phyloP scores from a whole-genome alignment of 2,888 invertebrate species.

The Andricus curvator region DNA sequence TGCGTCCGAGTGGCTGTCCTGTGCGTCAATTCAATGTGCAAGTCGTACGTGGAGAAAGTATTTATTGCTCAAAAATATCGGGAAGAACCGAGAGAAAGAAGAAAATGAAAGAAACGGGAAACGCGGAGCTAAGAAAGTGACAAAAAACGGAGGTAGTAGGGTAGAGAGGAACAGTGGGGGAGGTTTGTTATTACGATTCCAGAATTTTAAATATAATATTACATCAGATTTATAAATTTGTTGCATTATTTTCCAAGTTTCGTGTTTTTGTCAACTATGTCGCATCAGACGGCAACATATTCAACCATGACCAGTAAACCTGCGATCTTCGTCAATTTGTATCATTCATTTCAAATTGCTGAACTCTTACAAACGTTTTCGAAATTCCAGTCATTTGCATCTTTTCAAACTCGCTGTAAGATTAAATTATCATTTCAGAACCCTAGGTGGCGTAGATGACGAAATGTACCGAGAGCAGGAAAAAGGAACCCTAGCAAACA shows the following conservation, averaged over 20 bases:
- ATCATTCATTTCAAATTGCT: neutral
- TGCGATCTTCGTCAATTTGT: neutral
- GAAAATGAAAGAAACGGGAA: slow-evolving; percentile 50
- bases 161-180: slow-evolving; percentile 56
- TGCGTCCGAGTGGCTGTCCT: slow-evolving; percentile 64
- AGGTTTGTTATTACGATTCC: slow-evolving; percentile 29
- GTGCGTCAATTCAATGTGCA: slow-evolving; percentile 78
- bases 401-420: neutral
- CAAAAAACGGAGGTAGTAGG: slow-evolving; percentile 57
- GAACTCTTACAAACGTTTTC: too few species aligned
- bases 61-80: slow-evolving; percentile 77
- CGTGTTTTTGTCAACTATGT: neutral
- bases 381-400: neutral
- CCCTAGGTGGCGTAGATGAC: neutral
- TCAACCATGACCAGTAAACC: too few species aligned
- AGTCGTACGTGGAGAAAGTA: slow-evolving; percentile 77
- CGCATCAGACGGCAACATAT: too few species aligned
- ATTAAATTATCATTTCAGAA: neutral
- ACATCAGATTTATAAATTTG: neutral
- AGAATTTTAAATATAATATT: neutral
- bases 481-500: neutral
- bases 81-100: slow-evolving; percentile 62
- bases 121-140: slow-evolving; percentile 48
- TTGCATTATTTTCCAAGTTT: neutral
- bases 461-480: slow-evolving; percentile 7